These are phyloP conservation scores for Mya arenaria DNA, from an alignment of 1,140 invertebrate species.

Conservation along the genomic window DNA sequence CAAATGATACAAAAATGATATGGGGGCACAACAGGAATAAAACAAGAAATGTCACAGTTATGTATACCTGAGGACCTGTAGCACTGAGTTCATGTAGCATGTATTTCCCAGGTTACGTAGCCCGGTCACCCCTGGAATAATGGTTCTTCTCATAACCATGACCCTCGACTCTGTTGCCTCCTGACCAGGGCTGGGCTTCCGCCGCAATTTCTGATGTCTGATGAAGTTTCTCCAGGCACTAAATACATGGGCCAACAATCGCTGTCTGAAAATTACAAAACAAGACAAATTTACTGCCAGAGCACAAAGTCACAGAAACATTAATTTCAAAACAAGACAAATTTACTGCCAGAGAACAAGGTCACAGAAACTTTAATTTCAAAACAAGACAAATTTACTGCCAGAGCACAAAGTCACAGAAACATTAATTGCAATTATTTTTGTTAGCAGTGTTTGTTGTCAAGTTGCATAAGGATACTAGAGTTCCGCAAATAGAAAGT, in stretches of 20 bases:
- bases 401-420: background rate
- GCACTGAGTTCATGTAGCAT: constrained; percentile 79
- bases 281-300: background rate
- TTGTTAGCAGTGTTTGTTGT: background rate
- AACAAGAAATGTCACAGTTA: background rate
- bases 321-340: constrained; percentile 13
- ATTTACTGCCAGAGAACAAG: background rate
- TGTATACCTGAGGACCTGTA: constrained; percentile 74
- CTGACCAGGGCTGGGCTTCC: constrained; percentile 22
- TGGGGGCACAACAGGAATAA: background rate
- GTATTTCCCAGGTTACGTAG: constrained; percentile 79
- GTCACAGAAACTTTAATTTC: background rate
- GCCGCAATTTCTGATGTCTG: constrained; percentile 6
- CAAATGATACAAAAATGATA: no score
- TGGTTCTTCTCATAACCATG: constrained; percentile 55
- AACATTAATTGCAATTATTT: background rate
- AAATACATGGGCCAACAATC: constrained; percentile 59
- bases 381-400: constrained; percentile 9
- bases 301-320: background rate
- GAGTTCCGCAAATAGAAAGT: no score
- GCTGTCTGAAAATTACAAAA: constrained; percentile 56
- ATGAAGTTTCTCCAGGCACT: constrained; percentile 55
- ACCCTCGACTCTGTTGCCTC: background rate
- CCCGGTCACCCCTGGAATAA: constrained; percentile 76
- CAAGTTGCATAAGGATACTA: background rate